These are phyloP conservation scores for Menidia menidia DNA, from an alignment of 2,797 vertebrate species.

Conservation along the genomic window DNA sequence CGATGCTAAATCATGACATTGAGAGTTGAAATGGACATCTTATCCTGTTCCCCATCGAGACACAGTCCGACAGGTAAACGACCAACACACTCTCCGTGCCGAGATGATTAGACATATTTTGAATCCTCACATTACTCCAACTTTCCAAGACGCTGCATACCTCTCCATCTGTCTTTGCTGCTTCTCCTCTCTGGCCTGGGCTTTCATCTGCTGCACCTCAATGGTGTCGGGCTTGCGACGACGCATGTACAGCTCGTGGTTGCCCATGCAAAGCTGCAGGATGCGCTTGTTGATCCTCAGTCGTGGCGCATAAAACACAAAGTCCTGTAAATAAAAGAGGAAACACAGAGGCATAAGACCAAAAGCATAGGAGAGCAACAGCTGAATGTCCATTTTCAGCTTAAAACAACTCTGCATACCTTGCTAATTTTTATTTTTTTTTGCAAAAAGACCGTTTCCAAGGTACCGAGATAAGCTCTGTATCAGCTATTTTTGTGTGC, in stretches of 20 bases:
- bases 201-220: constrained; percentile 99
- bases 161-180: constrained; percentile 91
- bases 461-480: constrained; percentile 29
- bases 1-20: not conserved
- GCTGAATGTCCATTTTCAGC: not conserved
- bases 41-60: too few species aligned
- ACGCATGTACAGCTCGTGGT: constrained; percentile 96
- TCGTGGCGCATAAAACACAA: constrained; percentile 93
- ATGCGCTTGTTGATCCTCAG: constrained; percentile 97
- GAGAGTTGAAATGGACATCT: not conserved
- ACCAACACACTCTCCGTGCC: too few species aligned
- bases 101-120: not conserved
- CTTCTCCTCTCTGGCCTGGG: constrained; percentile 95
- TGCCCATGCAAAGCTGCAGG: constrained; percentile 97
- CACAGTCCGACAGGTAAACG: too few species aligned
- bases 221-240: constrained; percentile 96
- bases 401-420: not conserved
- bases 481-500: constrained; percentile 11
- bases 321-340: constrained; percentile 84
- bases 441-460: constrained; percentile 13
- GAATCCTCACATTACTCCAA: not conserved
- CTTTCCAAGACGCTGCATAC: constrained; percentile 42
- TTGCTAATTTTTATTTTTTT: not conserved
- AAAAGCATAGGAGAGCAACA: not conserved
- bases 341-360: not conserved